phyloP scores from a whole-genome alignment of 2,113 vertebrate genomes.

The Bagarius yarrelli region DNA sequence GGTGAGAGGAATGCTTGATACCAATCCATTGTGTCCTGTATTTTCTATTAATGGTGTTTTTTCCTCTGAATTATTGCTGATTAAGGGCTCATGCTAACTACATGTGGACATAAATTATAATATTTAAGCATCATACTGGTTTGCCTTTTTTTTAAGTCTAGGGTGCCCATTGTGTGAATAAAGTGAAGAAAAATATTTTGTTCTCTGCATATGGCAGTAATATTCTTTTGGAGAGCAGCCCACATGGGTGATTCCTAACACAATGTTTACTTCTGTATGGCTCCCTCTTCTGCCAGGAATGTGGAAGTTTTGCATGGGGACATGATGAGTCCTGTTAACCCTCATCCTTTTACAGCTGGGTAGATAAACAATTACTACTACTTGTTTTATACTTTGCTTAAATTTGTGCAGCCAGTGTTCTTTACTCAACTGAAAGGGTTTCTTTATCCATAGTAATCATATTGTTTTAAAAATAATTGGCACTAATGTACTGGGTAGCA shows the following conservation, averaged over 20 bases:
- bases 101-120: not conserved
- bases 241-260: conserved; percentile 61
- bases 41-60: not conserved
- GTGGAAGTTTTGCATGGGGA: conserved; percentile 14
- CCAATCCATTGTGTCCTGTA: not conserved
- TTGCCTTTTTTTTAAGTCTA: conserved; percentile 6
- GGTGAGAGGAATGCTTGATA: not conserved
- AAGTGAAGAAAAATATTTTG: conserved; percentile 42
- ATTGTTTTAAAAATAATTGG: not conserved
- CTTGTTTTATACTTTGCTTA: not conserved
- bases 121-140: not conserved
- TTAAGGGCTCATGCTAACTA: not conserved
- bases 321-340: not conserved
- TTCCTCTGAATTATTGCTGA: not conserved
- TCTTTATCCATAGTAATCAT: not conserved
- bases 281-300: conserved; percentile 62
- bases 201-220: conserved; percentile 23
- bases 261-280: conserved; percentile 47
- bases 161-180: conserved; percentile 29
- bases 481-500: not conserved
- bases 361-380: not conserved
- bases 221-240: conserved; percentile 44
- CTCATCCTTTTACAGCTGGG: not conserved
- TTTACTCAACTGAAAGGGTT: not conserved
- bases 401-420: not conserved